Base-by-base conservation (phyloP, 2,797 vertebrate genomes). In the Oreochromis grahami region DNA sequence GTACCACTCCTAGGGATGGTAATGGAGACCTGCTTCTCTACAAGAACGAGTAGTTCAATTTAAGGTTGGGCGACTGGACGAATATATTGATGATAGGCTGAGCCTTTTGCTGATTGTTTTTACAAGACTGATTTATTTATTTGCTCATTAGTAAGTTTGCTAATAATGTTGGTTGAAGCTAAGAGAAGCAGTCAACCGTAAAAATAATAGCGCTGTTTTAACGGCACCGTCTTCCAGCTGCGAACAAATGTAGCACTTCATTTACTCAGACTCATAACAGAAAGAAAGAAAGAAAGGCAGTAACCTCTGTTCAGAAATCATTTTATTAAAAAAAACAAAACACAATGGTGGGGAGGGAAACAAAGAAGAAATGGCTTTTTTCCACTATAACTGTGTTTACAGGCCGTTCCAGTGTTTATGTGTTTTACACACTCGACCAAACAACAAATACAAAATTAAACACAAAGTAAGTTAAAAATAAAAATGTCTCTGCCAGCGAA, bases 1-100 rank as follows among this genome's bases (percentile, higher is more conserved):
- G n/a, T 7, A 24, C 26, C 13, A 6, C 29, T 51, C 14, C 60
- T 0, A 0, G 56, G 50, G 29, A 58, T 32, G 55, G 55, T 15
- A 58, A 0, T 10, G 8, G 55, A 58, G 26, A 58, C 4, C 55
- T 32, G 55, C 15, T 58, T 32, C 55, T 17, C 26, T 58, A 17
- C 26, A 32, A 58, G 55, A 32, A 32, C 4, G 0, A 58, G 1
- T 0, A 6, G 55, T 58, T 58, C 55, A 58, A 9, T 6, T 32
- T 58, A 58, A 58, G 5, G 55, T 58, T 32, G 26, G 14, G 55
- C 0, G 0, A 58, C 2, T 32, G 1, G 55, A 58, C 26, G 26
- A 17, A 32, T 10, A 58, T 29, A 29, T 56, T 3, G 53, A 9
- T 15, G 26, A 15, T 56, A 3, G 13, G 53, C 2, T 15, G 53